These are phyloP conservation scores for Yasuhikotakia modesta DNA, from an alignment of 2,797 vertebrate genomes.

Conservation along the genomic window DNA sequence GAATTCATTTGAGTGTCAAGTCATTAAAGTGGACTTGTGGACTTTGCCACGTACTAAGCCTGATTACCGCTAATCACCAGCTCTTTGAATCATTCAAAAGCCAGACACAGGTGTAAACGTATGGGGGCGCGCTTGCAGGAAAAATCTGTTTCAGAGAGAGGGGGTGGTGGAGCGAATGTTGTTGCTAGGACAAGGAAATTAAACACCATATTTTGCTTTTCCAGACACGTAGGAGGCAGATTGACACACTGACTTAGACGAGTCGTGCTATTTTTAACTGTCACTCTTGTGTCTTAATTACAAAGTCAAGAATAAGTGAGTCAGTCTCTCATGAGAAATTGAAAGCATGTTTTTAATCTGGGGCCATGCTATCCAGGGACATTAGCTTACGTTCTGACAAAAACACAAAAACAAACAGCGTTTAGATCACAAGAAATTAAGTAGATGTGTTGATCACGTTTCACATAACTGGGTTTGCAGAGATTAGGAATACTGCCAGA, in stretches of 20 bases:
- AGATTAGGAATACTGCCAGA: constrained; percentile 19
- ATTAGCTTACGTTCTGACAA: constrained; percentile 47
- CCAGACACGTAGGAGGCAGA: constrained; percentile 50
- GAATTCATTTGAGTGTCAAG: constrained; percentile 65
- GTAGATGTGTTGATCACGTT: constrained; percentile 37
- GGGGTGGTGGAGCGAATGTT: constrained; percentile 5
- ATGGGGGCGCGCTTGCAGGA: constrained; percentile 7
- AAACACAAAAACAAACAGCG: constrained; percentile 31
- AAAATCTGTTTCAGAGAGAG: constrained; percentile 15
- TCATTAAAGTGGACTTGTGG: constrained; percentile 61
- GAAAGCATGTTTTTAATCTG: constrained; percentile 5
- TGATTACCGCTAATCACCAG: constrained; percentile 66
- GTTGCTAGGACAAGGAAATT: constrained; percentile 46
- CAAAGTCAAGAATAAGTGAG: constrained; percentile 42
- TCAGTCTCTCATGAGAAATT: constrained; percentile 38
- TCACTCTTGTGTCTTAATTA: constrained; percentile 49
- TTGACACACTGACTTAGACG: constrained; percentile 44
- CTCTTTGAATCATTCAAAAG: constrained; percentile 53
- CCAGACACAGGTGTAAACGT: constrained; percentile 48
- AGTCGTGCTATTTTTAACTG: constrained; percentile 51
- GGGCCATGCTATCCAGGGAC: constrained; percentile 37
- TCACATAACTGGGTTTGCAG: constrained; percentile 18
- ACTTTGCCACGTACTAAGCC: constrained; percentile 40
- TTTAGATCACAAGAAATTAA: constrained; percentile 43
- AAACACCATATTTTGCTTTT: constrained; percentile 28